Evolutionary conservation across 2,888 invertebrate species (phyloP).

Genomic region (Muscina levida): DNA sequence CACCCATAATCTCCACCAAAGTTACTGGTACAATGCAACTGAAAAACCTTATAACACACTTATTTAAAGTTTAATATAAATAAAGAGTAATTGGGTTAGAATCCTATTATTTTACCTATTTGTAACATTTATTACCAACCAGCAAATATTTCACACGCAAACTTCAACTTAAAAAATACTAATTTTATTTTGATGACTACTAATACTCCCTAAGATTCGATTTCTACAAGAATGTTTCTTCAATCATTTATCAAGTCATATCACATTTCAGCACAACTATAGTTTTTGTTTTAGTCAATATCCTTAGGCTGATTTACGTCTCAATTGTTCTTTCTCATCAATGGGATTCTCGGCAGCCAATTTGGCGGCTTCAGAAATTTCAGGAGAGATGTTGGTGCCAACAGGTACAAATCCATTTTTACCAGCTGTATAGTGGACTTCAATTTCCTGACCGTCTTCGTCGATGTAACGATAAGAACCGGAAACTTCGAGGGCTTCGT

Average conservation of each 20-base stretch:
- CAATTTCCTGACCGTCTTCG: conserved; percentile 73
- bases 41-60: too few species aligned
- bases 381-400: conserved; percentile 74
- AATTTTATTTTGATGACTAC: conserved; percentile 2
- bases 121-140: not conserved
- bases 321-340: conserved; percentile 17
- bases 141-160: not conserved
- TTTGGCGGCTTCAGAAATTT: conserved; percentile 74
- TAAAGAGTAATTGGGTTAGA: too few species aligned
- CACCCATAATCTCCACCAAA: too few species aligned
- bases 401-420: conserved; percentile 78
- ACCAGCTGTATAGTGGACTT: conserved; percentile 78
- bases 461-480: conserved; percentile 78
- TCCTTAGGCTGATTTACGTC: conserved; percentile 3
- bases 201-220: conserved; percentile 7
- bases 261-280: conserved; percentile 2
- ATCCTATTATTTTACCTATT: too few species aligned
- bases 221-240: not conserved
- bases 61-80: too few species aligned
- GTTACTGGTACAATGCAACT: too few species aligned
- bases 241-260: not conserved
- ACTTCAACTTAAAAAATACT: conserved; percentile 12
- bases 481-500: conserved; percentile 73
- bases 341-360: conserved; percentile 71
- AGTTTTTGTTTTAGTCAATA: not conserved